Conservation (phyloP, 2,797 vertebrate species). For the Notolepis coatsorum region DNA sequence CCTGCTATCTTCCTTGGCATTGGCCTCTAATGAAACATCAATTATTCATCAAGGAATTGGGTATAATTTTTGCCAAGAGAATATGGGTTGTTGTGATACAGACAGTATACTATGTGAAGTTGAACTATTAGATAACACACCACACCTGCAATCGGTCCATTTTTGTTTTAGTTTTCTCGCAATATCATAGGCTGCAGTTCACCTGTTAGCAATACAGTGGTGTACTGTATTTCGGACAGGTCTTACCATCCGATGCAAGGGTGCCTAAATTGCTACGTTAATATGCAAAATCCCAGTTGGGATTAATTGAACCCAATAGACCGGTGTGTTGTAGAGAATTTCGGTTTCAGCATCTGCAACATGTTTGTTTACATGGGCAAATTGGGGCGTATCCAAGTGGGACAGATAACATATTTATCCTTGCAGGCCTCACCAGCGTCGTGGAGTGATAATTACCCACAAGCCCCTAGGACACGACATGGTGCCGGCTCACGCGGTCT, state of each 20-base stretch:
- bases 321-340: slow-evolving; percentile 39
- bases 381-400: slow-evolving; percentile 50
- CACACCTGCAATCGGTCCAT: background rate
- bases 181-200: background rate
- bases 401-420: slow-evolving; percentile 66
- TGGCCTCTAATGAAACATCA: slow-evolving; percentile 31
- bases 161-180: background rate
- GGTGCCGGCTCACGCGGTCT: background rate
- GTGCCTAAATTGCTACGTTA: slow-evolving; percentile 20
- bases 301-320: slow-evolving; percentile 17
- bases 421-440: slow-evolving; percentile 42
- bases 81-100: slow-evolving; percentile 13
- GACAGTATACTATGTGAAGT: background rate
- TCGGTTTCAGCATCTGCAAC: slow-evolving; percentile 32
- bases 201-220: background rate
- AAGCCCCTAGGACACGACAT: slow-evolving; percentile 43
- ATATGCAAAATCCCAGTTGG: slow-evolving; percentile 27
- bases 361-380: slow-evolving; percentile 52
- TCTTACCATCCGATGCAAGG: background rate
- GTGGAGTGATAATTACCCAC: slow-evolving; percentile 50
- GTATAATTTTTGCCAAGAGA: slow-evolving; percentile 27
- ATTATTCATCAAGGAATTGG: slow-evolving; percentile 45
- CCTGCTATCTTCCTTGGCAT: slow-evolving; percentile 19
- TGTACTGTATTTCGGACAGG: slow-evolving; percentile 7
- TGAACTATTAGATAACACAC: slow-evolving; percentile 16